These are phyloP conservation scores for Menura novaehollandiae DNA, from an alignment of 2,113 vertebrate species.

Conservation along the genomic window DNA sequence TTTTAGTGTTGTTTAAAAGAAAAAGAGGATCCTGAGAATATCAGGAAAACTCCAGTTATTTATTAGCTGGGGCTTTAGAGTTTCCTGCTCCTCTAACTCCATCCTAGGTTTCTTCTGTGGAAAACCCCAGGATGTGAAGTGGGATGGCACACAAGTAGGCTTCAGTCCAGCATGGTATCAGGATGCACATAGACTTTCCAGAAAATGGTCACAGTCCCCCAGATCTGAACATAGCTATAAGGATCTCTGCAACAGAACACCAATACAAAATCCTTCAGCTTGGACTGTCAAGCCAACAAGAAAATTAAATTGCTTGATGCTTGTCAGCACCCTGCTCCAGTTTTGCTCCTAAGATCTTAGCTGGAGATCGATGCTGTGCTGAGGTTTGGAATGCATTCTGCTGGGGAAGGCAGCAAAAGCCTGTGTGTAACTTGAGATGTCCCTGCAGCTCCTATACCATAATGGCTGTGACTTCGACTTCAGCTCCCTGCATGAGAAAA, in stretches of 20 bases:
- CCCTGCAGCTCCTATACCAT: not conserved
- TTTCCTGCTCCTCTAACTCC: not conserved
- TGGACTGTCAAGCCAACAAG: not conserved
- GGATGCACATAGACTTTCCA: not conserved
- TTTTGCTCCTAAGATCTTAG: not conserved
- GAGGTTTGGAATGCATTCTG: not conserved
- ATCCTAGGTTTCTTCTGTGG: not conserved
- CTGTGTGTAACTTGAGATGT: not conserved
- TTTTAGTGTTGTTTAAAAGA: not conserved
- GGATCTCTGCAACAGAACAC: not conserved
- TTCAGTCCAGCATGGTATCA: not conserved
- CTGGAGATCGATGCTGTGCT: not conserved
- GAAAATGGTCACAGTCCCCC: not conserved
- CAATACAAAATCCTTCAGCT: not conserved
- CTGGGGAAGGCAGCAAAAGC: not conserved
- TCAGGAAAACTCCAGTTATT: not conserved
- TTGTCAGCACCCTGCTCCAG: not conserved
- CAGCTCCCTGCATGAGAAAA: not conserved
- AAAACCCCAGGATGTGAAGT: not conserved
- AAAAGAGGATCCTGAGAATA: not conserved
- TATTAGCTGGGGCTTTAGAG: not conserved
- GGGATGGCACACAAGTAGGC: not conserved
- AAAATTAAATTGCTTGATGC: not conserved
- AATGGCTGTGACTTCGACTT: not conserved
- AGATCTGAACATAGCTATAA: not conserved